Evolutionary conservation across 2,113 vertebrate species (phyloP).

Genomic region (Microcebus griseorufus): DNA sequence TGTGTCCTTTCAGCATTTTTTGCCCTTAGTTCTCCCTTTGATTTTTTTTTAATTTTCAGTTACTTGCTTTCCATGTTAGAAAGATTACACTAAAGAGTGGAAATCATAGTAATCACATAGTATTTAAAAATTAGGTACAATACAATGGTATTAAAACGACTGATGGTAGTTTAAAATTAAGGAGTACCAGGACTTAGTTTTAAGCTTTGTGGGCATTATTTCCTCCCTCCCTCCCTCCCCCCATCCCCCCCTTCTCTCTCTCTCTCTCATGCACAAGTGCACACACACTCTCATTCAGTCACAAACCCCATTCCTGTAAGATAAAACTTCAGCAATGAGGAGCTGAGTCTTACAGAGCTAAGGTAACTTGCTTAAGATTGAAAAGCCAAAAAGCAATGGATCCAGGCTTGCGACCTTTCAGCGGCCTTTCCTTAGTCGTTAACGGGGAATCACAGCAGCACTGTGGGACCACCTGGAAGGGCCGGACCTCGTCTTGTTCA

Average conservation of each 20-base stretch:
- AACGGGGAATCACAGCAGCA: not conserved
- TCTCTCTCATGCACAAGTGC: not conserved
- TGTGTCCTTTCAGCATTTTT: not conserved
- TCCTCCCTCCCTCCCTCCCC: not conserved
- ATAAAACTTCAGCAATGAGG: not conserved
- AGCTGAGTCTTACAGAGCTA: not conserved
- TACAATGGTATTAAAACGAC: not conserved
- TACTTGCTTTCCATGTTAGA: not conserved
- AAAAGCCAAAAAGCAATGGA: not conserved
- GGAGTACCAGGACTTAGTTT: not conserved
- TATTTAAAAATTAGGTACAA: not conserved
- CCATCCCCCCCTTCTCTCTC: not conserved
- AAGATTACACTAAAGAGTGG: not conserved
- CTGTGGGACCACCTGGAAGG: not conserved
- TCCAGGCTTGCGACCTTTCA: not conserved
- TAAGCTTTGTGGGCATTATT: not conserved
- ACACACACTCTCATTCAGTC: not conserved
- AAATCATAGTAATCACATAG: not conserved
- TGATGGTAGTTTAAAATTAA: not conserved
- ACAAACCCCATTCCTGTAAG: not conserved
- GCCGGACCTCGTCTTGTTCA: slow-evolving; percentile 23
- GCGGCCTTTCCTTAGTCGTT: not conserved
- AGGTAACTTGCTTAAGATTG: not conserved
- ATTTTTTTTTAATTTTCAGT: not conserved
- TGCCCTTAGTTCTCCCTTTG: not conserved